A percentile compares a stretch with the other conserved stretches of the same genome.
Conservation (phyloP, 2,888 invertebrate species). For the Sthenelais limicola region DNA sequence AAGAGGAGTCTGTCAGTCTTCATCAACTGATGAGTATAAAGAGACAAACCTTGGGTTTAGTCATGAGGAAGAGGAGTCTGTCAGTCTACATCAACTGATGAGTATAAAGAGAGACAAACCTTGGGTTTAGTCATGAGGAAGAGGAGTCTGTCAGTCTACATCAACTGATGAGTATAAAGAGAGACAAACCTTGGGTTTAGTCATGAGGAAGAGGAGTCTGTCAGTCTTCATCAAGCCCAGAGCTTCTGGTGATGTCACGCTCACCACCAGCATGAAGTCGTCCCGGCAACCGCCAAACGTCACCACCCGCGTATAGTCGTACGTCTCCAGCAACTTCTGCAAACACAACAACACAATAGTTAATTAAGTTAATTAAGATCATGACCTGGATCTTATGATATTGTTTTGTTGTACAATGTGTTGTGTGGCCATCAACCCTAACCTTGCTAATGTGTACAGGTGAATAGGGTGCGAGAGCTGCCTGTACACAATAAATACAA, state of each 20-base stretch:
- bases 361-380: too few relatives aligned
- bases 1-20: too few relatives aligned
- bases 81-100: not conserved
- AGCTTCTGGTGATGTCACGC: not conserved
- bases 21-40: too few relatives aligned
- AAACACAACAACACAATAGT: too few relatives aligned
- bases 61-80: not conserved
- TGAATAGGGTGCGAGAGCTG: too few relatives aligned
- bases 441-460: too few relatives aligned
- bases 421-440: too few relatives aligned
- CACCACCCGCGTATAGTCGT: constrained; percentile 90
- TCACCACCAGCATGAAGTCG: constrained; percentile 91
- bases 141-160: constrained; percentile 46
- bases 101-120: constrained; percentile 42
- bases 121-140: constrained; percentile 52
- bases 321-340: constrained; percentile 78
- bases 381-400: too few relatives aligned
- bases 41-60: too few relatives aligned
- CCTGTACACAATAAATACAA: too few relatives aligned
- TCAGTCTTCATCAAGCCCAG: constrained; percentile 40
- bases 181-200: constrained; percentile 51
- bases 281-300: constrained; percentile 97
- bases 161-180: not conserved
- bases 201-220: constrained; percentile 49
- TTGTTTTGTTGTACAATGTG: too few relatives aligned